phyloP scores from a whole-genome alignment of 2,797 vertebrate genomes.

The Leptoclinus maculatus region DNA sequence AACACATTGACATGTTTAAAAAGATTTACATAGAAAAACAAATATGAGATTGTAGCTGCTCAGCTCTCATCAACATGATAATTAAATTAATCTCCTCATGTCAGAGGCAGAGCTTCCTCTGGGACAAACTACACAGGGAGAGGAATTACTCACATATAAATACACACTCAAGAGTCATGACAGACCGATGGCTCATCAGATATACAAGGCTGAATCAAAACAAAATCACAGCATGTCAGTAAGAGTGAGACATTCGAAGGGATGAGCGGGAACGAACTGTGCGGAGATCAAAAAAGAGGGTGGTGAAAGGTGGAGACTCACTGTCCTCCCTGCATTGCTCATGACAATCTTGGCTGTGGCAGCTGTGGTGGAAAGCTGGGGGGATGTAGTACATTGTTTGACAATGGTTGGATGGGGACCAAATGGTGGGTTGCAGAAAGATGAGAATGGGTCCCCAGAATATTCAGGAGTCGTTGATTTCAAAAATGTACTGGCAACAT shows the following conservation, averaged over 20 bases:
- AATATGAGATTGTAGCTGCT: slow-evolving; percentile 65
- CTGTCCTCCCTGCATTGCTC: slow-evolving; percentile 44
- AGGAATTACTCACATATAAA: slow-evolving; percentile 48
- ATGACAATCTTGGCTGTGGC: slow-evolving; percentile 52
- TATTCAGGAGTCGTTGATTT: slow-evolving; percentile 45
- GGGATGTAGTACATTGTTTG: slow-evolving; percentile 54
- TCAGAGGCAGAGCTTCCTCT: slow-evolving; percentile 58
- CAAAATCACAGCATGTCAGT: slow-evolving; percentile 48
- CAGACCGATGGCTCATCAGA: slow-evolving; percentile 55
- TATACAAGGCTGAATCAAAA: slow-evolving; percentile 52
- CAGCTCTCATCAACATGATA: slow-evolving; percentile 69
- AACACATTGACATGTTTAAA: slow-evolving; percentile 73
- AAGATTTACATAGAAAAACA: slow-evolving; percentile 75
- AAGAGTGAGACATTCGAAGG: slow-evolving; percentile 47
- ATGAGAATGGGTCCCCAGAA: slow-evolving; percentile 56
- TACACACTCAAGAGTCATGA: slow-evolving; percentile 43
- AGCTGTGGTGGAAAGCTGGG: slow-evolving; percentile 38
- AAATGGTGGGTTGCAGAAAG: slow-evolving; percentile 57
- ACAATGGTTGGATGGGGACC: slow-evolving; percentile 50
- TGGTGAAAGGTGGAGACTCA: slow-evolving; percentile 45
- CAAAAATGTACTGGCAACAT: slow-evolving; percentile 39
- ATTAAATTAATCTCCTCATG: slow-evolving; percentile 72
- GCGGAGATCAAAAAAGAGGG: slow-evolving; percentile 32
- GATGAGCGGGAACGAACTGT: slow-evolving; percentile 46
- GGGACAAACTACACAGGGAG: slow-evolving; percentile 55